Evolutionary conservation across 2,888 invertebrate genomes (phyloP), one percentile per base, ranked within the genome.

Genomic region (Apamea monoglypha): DNA sequence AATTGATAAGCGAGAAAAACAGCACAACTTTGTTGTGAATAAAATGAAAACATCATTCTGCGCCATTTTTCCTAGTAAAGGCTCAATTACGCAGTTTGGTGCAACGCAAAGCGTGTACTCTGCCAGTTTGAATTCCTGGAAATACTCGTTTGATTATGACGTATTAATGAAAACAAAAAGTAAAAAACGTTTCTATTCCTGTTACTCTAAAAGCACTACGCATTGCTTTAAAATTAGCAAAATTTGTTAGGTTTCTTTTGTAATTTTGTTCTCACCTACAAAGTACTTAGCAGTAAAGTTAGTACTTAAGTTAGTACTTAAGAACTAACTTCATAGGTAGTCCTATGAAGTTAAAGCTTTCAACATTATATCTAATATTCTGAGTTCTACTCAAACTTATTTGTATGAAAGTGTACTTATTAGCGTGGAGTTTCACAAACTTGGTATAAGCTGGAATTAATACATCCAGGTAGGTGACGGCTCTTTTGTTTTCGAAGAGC

Each of bases 291-390:
- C 36, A n/a, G 36, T 7, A 56, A 36, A 71, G 18, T 71, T 18
- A 50, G 32, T 69, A 32, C 50, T 29, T 66, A 40, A n/a, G 67
- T 44, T 10, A 3, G 7, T 21, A 21, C 53, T n/a, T n/a, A n/a
- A n/a, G n/a, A n/a, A n/a, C n/a, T n/a, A n/a, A n/a, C n/a, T n/a
- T n/a, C n/a, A n/a, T n/a, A n/a, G n/a, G n/a, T n/a, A n/a, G n/a
- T n/a, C n/a, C 21, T 50, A 8, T 25, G 63, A 64, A 73, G 29
- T 63, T 25, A 16, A 16, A 29, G 25, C n/a, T 44, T 64, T 64
- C 25, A 73, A 73, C 36, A 47, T n/a, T n/a, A 36, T 61, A 72
- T 61, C n/a, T 40, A 18, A 76, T 63, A 25, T 21, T 29, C 36
- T 70, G 29, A 70, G 53, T 56, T 29, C 29, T 56, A 73, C 21